Conservation (phyloP, 2,113 vertebrate genomes). For the Prinia subflava region DNA sequence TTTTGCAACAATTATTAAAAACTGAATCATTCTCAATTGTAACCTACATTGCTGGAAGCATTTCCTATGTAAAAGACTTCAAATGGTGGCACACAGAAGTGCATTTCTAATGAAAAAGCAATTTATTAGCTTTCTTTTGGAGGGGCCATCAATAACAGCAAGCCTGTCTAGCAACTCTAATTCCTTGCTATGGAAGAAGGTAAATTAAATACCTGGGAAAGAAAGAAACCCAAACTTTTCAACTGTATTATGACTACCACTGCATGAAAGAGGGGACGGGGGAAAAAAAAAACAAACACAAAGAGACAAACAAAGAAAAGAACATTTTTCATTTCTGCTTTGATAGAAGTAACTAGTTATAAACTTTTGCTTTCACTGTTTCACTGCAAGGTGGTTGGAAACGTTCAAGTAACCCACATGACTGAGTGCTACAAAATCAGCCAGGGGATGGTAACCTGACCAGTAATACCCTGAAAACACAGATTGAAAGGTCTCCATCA, state of each 20-base stretch:
- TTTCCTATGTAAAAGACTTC: neutral
- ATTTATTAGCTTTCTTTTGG: neutral
- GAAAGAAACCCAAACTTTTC: neutral
- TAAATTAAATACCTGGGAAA: neutral
- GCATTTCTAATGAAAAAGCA: neutral
- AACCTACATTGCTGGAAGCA: neutral
- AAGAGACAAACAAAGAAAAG: neutral
- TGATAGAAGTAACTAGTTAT: neutral
- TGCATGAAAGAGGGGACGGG: accelerated
- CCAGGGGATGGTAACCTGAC: neutral
- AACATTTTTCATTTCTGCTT: neutral
- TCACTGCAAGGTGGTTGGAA: neutral
- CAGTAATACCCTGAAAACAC: neutral
- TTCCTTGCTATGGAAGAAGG: neutral
- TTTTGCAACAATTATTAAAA: neutral
- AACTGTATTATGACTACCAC: neutral
- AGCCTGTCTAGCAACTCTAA: neutral
- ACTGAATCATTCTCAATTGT: neutral
- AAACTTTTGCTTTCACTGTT: neutral
- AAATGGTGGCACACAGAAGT: neutral
- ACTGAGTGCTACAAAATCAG: neutral
- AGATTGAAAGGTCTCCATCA: neutral
- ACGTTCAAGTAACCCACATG: neutral
- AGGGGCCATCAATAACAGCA: neutral
- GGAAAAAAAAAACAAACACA: neutral